These are phyloP conservation scores for Ctenopoma multispine DNA, from an alignment of 2,797 vertebrate genomes.

Conservation along the genomic window DNA sequence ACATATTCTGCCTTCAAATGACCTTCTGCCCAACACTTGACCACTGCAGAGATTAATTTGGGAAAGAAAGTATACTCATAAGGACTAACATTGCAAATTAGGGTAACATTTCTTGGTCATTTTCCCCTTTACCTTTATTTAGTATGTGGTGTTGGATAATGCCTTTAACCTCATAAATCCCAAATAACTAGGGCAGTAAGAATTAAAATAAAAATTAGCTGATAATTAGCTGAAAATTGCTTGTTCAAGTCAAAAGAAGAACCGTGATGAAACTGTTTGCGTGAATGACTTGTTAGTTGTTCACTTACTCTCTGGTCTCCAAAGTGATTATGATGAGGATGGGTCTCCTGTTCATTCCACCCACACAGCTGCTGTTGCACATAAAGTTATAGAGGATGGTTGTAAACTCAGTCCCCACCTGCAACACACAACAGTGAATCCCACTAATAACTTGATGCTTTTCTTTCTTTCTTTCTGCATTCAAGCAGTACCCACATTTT, in stretches of 20 bases:
- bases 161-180: not conserved
- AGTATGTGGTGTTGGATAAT: not conserved
- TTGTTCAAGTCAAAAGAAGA: not conserved
- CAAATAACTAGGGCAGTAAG: not conserved
- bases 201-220: not conserved
- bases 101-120: not conserved
- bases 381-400: constrained; percentile 99
- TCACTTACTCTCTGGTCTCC: constrained; percentile 95
- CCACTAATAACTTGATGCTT: not conserved
- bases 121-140: not conserved
- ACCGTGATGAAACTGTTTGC: not conserved
- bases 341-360: constrained; percentile 97
- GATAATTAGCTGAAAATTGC: not conserved
- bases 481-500: not conserved
- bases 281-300: not conserved
- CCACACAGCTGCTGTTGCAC: constrained; percentile 99
- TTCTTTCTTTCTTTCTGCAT: not conserved
- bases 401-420: constrained; percentile 99
- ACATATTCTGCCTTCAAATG: constrained; percentile 97
- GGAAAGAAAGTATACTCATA: not conserved
- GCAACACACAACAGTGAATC: constrained; percentile 48
- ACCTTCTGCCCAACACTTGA: constrained; percentile 95
- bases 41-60: constrained; percentile 81
- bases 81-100: not conserved
- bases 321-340: constrained; percentile 99